Percentiles rank a stretch among this genome's conserved stretches.
Conservation (phyloP, 1,140 invertebrate species). For the Dendroctonus valens region DNA sequence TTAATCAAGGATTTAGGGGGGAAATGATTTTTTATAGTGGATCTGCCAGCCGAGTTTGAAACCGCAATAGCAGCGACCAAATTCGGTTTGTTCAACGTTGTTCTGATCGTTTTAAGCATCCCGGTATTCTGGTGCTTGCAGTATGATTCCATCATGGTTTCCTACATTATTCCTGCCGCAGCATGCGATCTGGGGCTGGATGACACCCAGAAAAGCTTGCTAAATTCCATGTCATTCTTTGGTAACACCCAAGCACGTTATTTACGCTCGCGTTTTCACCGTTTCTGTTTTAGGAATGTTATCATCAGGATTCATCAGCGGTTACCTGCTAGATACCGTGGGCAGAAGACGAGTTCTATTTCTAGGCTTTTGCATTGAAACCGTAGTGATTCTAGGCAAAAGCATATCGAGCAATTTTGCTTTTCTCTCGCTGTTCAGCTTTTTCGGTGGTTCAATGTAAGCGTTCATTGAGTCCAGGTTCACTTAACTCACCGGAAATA, state of each 20-base stretch:
- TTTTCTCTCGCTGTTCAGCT: slow-evolving; percentile 69
- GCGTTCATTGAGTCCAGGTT: slow-evolving; percentile 38
- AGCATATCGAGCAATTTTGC: slow-evolving; percentile 70
- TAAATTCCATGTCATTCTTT: slow-evolving; percentile 65
- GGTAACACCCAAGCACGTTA: slow-evolving; percentile 50
- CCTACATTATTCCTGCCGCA: slow-evolving; percentile 67
- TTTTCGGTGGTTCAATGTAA: slow-evolving; percentile 75
- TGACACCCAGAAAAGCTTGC: slow-evolving; percentile 64
- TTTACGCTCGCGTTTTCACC: neutral
- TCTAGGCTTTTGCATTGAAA: slow-evolving; percentile 68
- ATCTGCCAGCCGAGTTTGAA: slow-evolving; percentile 48
- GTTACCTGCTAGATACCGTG: slow-evolving; percentile 73
- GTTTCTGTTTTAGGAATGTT: slow-evolving; percentile 59
- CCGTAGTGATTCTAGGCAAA: slow-evolving; percentile 64
- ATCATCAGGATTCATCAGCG: slow-evolving; percentile 77
- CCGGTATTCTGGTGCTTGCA: slow-evolving; percentile 63
- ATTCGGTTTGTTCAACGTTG: slow-evolving; percentile 65
- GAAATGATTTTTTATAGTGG: neutral
- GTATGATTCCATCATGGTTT: slow-evolving; percentile 64
- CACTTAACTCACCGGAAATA: too few relatives aligned
- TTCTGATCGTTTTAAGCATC: slow-evolving; percentile 60
- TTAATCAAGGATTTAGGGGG: too few relatives aligned
- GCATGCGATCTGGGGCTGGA: slow-evolving; percentile 68
- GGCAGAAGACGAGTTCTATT: slow-evolving; percentile 71
- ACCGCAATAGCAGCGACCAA: slow-evolving; percentile 44